phyloP scores from a whole-genome alignment of 2,888 invertebrate species.

The Tenthredo mesomela region DNA sequence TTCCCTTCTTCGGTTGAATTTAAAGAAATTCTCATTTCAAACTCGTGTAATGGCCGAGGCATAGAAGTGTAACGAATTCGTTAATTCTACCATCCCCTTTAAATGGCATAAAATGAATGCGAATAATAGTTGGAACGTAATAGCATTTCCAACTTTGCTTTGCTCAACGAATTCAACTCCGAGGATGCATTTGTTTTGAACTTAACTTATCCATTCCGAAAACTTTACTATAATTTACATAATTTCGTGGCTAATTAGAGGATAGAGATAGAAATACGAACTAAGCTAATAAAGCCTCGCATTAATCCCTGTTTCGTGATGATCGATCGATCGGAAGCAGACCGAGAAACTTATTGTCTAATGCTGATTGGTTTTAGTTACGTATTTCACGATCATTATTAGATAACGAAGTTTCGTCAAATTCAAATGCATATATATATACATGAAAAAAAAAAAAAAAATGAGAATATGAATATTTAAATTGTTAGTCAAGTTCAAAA shows the following conservation, averaged over 20 bases:
- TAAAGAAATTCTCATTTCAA: background rate
- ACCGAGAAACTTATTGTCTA: background rate
- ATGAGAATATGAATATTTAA: slow-evolving; percentile 16
- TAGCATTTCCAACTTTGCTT: slow-evolving; percentile 36
- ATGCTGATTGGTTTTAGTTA: background rate
- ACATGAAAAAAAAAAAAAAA: background rate
- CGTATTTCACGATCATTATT: background rate
- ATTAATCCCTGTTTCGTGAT: background rate
- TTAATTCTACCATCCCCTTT: slow-evolving; percentile 16
- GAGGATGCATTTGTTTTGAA: slow-evolving; percentile 32
- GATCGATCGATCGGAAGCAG: background rate
- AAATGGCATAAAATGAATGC: slow-evolving; percentile 18
- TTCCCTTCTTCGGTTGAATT: background rate
- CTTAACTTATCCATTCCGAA: slow-evolving; percentile 28
- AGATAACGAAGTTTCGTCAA: background rate
- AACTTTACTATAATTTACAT: slow-evolving; percentile 31
- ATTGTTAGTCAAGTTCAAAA: slow-evolving; percentile 19
- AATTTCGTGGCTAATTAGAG: slow-evolving; percentile 5
- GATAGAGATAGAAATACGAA: background rate
- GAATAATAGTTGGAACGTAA: slow-evolving; percentile 41
- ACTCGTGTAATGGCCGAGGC: background rate
- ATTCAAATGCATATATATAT: background rate
- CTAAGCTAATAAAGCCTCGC: background rate
- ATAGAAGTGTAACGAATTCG: background rate
- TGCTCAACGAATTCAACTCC: slow-evolving; percentile 32